Evolutionary conservation across 1,140 invertebrate species (phyloP), one percentile per base, ranked within the genome.

Genomic region (Neelides sp.): DNA sequence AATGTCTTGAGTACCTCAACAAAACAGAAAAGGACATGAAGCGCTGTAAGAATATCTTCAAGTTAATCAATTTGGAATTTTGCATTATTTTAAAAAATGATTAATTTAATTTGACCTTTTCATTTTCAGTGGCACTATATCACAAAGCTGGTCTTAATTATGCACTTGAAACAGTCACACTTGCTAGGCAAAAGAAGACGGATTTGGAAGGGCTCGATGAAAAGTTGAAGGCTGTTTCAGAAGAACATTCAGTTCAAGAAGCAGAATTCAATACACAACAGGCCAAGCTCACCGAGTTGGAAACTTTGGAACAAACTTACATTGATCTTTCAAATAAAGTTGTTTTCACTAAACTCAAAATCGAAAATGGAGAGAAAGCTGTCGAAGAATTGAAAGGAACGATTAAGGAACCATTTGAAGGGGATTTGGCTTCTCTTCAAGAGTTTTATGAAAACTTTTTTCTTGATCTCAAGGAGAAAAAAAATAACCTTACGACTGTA

Each of bases 1-100:
- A 93, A 68, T 90, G 87, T 47, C 73, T 95, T 45, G 89, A 96
- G 40, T 70, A 69, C 8, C 77, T 93, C 1, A 75, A 75, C 44
- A 86, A 86, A 62, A 65, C 78, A 26, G 73, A 76, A 22, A 82
- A 83, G 67, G 73, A 76, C 35, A 75, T 80, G 36, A 62, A 62
- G 52, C 45, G 10, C 19, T 30, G 46, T 51, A 51, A 24, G n/a
- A 20, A n/a, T n/a, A n/a, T n/a, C n/a, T n/a, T n/a, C n/a, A n/a
- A n/a, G n/a, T n/a, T n/a, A n/a, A n/a, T n/a, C n/a, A n/a, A n/a
- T n/a, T n/a, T n/a, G n/a, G n/a, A n/a, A n/a, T n/a, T n/a, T n/a
- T n/a, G n/a, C n/a, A n/a, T n/a, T n/a, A n/a, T n/a, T n/a, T n/a
- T n/a, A n/a, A n/a, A n/a, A n/a, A n/a, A n/a, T n/a, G n/a, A n/a